Percentiles rank a stretch among this genome's conserved stretches.
Conservation (phyloP, 1,140 invertebrate species). For the Pinna nobilis region DNA sequence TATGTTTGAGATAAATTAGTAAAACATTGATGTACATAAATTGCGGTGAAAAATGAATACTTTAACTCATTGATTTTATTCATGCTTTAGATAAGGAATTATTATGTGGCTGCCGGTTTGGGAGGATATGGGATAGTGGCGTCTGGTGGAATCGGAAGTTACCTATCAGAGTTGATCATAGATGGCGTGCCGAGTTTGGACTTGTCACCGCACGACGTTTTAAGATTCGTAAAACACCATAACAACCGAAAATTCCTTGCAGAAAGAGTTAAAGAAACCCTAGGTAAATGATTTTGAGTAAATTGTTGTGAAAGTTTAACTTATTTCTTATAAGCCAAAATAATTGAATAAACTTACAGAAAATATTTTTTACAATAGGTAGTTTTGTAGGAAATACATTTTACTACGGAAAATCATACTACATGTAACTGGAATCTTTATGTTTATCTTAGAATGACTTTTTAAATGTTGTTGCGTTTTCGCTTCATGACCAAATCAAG, state of each 20-base stretch:
- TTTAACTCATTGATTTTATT: no score
- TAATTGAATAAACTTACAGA: no score
- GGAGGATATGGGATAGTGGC: slow-evolving; percentile 95
- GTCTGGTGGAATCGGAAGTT: slow-evolving; percentile 93
- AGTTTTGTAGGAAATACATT: no score
- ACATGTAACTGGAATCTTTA: no score
- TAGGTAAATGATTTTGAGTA: slow-evolving; percentile 78
- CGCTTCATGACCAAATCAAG: no score
- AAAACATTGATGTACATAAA: no score
- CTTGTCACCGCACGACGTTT: slow-evolving; percentile 93
- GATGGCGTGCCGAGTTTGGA: slow-evolving; percentile 83
- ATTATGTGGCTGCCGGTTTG: slow-evolving; percentile 96
- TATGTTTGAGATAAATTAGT: no score
- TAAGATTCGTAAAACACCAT: slow-evolving; percentile 94
- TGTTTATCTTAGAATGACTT: no score
- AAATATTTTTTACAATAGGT: no score
- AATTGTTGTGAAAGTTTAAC: neutral
- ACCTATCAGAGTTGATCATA: slow-evolving; percentile 92
- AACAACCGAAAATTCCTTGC: slow-evolving; percentile 96
- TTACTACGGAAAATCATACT: no score
- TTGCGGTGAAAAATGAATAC: neutral
- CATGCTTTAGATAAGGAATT: slow-evolving; percentile 89
- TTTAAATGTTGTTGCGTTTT: no score
- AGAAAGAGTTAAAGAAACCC: slow-evolving; percentile 94
- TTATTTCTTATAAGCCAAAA: no score